phyloP scores from a whole-genome alignment of 2,113 vertebrate species.

The Macquaria australasica region DNA sequence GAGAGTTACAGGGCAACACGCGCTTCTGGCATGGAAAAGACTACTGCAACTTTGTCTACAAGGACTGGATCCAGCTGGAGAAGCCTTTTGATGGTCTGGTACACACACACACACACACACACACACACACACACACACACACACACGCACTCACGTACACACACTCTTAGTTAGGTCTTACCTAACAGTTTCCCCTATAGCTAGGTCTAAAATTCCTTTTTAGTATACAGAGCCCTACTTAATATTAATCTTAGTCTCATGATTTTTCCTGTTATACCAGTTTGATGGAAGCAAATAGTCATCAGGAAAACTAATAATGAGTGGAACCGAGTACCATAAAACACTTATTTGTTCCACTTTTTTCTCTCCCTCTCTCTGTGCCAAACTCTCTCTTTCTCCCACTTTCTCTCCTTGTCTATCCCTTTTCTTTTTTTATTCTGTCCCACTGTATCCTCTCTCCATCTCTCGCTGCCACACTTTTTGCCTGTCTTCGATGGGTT shows the following conservation, averaged over 20 bases:
- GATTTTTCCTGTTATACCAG: not conserved
- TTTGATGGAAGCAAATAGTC: constrained; percentile 32
- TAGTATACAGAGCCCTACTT: not conserved
- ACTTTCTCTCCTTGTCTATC: not conserved
- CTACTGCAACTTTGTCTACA: constrained; percentile 98
- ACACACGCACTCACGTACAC: constrained; percentile 11
- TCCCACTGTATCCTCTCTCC: not conserved
- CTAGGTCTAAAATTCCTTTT: not conserved
- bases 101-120: constrained; percentile 17
- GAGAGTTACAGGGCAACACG: constrained; percentile 94
- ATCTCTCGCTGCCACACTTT: not conserved
- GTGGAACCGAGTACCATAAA: not conserved
- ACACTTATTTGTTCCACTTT: constrained; percentile 6
- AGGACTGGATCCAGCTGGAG: constrained; percentile 96
- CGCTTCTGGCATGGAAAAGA: constrained; percentile 98
- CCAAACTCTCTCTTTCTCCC: not conserved
- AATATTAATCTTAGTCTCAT: not conserved
- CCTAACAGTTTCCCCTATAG: not conserved
- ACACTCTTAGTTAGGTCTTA: not conserved
- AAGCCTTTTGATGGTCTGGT: constrained; percentile 81
- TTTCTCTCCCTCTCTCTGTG: not conserved
- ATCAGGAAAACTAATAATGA: constrained; percentile 8
- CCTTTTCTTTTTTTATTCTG: not conserved
- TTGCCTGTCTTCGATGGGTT: not conserved
- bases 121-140: constrained; percentile 14